Percentiles rank a stretch among this genome's conserved stretches.
Conservation (phyloP, 2,888 invertebrate genomes). For the Sesia bembeciformis region DNA sequence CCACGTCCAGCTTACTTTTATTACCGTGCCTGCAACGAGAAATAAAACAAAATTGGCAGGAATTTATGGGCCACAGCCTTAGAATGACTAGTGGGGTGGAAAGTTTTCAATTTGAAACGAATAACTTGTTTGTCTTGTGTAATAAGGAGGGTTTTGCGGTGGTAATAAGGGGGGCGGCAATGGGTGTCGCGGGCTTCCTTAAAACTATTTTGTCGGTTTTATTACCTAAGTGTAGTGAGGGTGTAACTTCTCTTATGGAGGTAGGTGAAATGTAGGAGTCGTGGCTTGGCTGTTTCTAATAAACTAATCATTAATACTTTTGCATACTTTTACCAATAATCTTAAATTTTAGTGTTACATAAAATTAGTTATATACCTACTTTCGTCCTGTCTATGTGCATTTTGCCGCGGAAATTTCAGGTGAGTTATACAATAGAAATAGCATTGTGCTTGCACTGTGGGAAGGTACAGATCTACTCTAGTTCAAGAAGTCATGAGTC, state of each 20-base stretch:
- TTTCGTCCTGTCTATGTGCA: too few species aligned
- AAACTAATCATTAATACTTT: too few species aligned
- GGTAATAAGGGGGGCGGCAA: constrained; percentile 64
- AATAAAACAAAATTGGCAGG: constrained; percentile 74
- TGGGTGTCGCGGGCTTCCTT: constrained; percentile 65
- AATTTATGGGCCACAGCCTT: constrained; percentile 69
- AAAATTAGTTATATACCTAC: too few species aligned
- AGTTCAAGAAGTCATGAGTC: too few species aligned
- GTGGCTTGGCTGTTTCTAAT: too few species aligned
- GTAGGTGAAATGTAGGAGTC: too few species aligned
- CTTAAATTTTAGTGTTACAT: too few species aligned
- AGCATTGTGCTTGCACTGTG: too few species aligned
- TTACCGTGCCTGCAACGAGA: constrained; percentile 70
- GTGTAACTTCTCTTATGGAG: neutral
- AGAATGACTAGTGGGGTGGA: constrained; percentile 68
- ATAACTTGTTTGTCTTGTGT: constrained; percentile 71
- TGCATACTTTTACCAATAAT: too few species aligned
- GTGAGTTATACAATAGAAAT: too few species aligned
- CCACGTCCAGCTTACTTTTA: constrained; percentile 75
- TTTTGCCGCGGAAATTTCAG: too few species aligned
- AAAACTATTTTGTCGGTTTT: constrained; percentile 71
- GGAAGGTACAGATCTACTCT: too few species aligned
- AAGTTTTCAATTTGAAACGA: constrained; percentile 75
- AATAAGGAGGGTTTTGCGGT: constrained; percentile 67
- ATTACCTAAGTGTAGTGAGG: constrained; percentile 49